Evolutionary conservation across 2,888 invertebrate genomes (phyloP), one percentile per base, ranked within the genome.

Genomic region (Philonicus albiceps): DNA sequence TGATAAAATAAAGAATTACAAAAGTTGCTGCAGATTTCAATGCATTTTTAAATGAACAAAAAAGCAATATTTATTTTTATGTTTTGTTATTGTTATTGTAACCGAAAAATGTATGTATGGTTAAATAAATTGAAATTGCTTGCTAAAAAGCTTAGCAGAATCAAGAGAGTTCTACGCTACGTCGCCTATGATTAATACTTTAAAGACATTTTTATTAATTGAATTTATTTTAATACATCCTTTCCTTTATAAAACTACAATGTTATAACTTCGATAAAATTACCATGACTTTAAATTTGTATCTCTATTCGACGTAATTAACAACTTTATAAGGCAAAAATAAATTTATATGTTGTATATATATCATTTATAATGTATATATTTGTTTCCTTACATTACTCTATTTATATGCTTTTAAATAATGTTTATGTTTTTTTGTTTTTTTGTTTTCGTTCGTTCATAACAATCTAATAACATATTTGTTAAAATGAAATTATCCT

Each of bases 271-370:
- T 84, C 73, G 27, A 73, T 84, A 84, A 72, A 72, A 85, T 75
- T 43, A n/a, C 40, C 40, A 85, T 85, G 30, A 27, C 49, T 81
- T 85, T 85, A 64, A 74, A 43, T 74, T 49, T 85, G 74, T 49
- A 30, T 13, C 31, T 75, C 22, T 75, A 49, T 85, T 75, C 53
- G 75, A 75, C 40, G 73, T 84, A 73, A 84, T 73, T 85, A 85
- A 85, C 85, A 53, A 53, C 19, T 85, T 85, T 53, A 85, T 75
- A 75, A 85, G 85, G 85, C 75, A 85, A 85, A 85, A 85, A 85
- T 73, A 85, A 85, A 34, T 75, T 73, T 85, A 49, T 75, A 30
- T 49, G 34, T 19, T 73, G 40, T 73, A 75, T 75, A 75, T 85
- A 75, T 75, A 11, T 85, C 40, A 83, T 55, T 83, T 83, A 55